Evolutionary conservation across 2,797 vertebrate species (phyloP).

Genomic region (Acanthornis magna): DNA sequence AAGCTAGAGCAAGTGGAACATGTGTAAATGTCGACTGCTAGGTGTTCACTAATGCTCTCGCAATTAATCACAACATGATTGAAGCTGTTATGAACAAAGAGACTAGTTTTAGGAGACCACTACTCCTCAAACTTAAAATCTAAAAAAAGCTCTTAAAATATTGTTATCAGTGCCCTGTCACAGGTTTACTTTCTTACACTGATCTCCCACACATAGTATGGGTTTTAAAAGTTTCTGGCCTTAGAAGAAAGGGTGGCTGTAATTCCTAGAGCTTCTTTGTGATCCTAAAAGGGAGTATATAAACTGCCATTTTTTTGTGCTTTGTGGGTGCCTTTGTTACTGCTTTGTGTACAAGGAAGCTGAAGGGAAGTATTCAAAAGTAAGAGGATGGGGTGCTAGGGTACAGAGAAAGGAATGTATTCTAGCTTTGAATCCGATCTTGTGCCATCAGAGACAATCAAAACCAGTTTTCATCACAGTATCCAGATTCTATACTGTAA

Average conservation of each 20-base stretch:
- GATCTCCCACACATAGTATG: not conserved
- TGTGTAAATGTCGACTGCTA: not conserved
- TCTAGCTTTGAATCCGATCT: not conserved
- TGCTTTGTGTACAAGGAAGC: not conserved
- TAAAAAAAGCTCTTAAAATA: not conserved
- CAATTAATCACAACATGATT: not conserved
- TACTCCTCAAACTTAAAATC: not conserved
- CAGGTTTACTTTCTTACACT: not conserved
- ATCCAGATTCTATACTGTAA: not conserved
- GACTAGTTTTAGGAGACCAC: not conserved
- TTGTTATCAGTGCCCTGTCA: not conserved
- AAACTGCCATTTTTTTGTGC: not conserved
- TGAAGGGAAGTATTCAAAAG: not conserved
- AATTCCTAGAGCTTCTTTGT: not conserved
- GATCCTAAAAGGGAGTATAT: not conserved
- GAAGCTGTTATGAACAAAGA: not conserved
- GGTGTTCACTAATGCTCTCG: not conserved
- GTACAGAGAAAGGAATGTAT: not conserved
- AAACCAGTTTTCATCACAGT: not conserved
- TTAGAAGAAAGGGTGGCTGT: not conserved
- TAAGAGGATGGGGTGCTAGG: not conserved
- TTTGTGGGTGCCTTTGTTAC: not conserved
- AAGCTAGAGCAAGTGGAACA: not conserved
- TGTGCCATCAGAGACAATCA: not conserved
- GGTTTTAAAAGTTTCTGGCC: not conserved